A percentile compares a stretch with the other conserved stretches of the same genome.
phyloP scores from a whole-genome alignment of 2,797 vertebrate species.

The Neostethus bicornis region DNA sequence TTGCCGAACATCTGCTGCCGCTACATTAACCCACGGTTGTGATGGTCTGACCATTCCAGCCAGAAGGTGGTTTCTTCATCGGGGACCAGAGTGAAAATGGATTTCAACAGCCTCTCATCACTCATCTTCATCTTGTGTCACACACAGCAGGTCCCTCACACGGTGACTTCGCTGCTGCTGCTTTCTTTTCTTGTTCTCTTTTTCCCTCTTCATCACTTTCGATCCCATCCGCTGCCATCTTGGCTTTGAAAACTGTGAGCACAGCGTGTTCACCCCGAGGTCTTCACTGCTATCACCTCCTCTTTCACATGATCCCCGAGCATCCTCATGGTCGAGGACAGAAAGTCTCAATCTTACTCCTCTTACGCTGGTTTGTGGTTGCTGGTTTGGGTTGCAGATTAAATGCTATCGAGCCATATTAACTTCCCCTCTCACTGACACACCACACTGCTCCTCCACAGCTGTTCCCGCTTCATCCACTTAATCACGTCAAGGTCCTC shows the following conservation, averaged over 20 bases:
- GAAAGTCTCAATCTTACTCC: slow-evolving; percentile 31
- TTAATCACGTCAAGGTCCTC: slow-evolving; percentile 76
- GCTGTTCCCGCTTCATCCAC: slow-evolving; percentile 44
- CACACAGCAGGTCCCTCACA: slow-evolving; percentile 35
- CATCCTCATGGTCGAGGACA: slow-evolving; percentile 31
- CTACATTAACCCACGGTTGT: slow-evolving; percentile 57
- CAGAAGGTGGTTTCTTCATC: slow-evolving; percentile 59
- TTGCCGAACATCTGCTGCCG: slow-evolving; percentile 72
- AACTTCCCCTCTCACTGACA: slow-evolving; percentile 44
- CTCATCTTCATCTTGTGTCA: slow-evolving; percentile 51
- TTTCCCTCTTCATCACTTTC: slow-evolving; percentile 47
- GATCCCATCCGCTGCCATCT: slow-evolving; percentile 54
- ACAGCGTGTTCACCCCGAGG: slow-evolving; percentile 47
- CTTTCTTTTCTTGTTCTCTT: slow-evolving; percentile 18
- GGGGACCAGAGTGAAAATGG: slow-evolving; percentile 43
- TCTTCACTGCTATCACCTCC: slow-evolving; percentile 25
- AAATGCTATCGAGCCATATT: slow-evolving; percentile 51
- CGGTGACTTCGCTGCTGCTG: slow-evolving; percentile 33
- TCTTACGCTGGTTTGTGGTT: slow-evolving; percentile 25
- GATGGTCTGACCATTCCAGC: slow-evolving; percentile 45
- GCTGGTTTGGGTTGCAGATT: slow-evolving; percentile 39
- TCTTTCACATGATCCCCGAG: slow-evolving; percentile 24
- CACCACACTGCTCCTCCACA: slow-evolving; percentile 43
- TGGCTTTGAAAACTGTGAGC: slow-evolving; percentile 51
- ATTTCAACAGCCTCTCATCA: slow-evolving; percentile 55